Evolutionary conservation across 2,113 vertebrate genomes (phyloP).

Genomic region (Alligator mississippiensis): DNA sequence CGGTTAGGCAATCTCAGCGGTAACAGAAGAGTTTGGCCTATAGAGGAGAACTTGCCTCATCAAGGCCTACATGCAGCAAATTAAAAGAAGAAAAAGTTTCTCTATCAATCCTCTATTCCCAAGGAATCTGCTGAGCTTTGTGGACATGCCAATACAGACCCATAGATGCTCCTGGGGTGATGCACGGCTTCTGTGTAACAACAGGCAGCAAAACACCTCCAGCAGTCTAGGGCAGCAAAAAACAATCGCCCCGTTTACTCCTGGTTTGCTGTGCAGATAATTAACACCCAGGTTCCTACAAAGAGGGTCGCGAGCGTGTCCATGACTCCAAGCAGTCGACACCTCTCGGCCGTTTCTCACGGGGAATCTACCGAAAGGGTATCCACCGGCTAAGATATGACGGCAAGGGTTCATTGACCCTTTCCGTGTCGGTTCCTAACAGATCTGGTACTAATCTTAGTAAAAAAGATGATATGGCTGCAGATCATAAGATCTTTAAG

Average conservation of each 20-base stretch:
- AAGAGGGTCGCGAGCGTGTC: background rate
- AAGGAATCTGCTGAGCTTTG: slow-evolving; percentile 40
- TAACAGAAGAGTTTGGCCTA: slow-evolving; percentile 45
- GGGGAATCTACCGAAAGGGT: slow-evolving; percentile 33
- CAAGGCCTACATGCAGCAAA: slow-evolving; percentile 47
- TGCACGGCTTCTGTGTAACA: background rate
- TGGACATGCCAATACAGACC: slow-evolving; percentile 19
- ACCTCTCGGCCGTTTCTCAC: slow-evolving; percentile 7
- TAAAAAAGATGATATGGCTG: too few relatives aligned
- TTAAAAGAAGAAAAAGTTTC: slow-evolving; percentile 35
- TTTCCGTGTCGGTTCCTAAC: background rate
- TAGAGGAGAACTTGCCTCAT: slow-evolving; percentile 61
- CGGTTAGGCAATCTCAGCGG: slow-evolving; percentile 61
- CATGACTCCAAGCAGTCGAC: background rate
- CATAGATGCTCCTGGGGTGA: slow-evolving; percentile 23
- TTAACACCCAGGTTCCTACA: slow-evolving; percentile 10
- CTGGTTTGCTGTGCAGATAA: slow-evolving; percentile 32
- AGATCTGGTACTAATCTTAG: too few relatives aligned
- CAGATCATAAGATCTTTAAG: too few relatives aligned
- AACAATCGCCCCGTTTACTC: slow-evolving; percentile 30
- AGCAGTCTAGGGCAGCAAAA: slow-evolving; percentile 22
- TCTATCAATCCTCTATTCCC: slow-evolving; percentile 38
- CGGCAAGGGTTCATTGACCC: background rate
- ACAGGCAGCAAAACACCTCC: background rate
- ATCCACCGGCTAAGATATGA: slow-evolving; percentile 11